Conservation (phyloP, 2,797 vertebrate genomes). For the Garrulus glandarius region DNA sequence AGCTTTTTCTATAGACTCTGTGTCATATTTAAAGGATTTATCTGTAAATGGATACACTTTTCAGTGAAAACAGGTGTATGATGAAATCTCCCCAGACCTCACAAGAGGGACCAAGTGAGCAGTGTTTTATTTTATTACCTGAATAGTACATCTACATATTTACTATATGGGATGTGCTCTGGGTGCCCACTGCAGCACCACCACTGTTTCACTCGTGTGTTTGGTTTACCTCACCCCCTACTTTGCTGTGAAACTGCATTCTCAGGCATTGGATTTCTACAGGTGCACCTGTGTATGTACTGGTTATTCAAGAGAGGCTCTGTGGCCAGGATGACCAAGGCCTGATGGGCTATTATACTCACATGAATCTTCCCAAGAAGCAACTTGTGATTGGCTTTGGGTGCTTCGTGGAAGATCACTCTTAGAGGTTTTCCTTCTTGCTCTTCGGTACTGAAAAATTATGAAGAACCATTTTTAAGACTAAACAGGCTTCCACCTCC, state of each 20-base stretch:
- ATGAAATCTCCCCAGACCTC: not conserved
- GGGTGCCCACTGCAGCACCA: not conserved
- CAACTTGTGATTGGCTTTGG: not conserved
- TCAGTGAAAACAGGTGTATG: not conserved
- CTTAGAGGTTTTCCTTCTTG: not conserved
- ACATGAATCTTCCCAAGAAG: not conserved
- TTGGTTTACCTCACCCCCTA: not conserved
- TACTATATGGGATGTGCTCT: not conserved
- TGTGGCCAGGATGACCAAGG: not conserved
- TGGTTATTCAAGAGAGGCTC: not conserved
- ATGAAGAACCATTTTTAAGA: not conserved
- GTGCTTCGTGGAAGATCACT: not conserved
- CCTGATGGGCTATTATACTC: not conserved
- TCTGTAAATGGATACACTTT: not conserved
- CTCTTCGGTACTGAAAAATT: not conserved
- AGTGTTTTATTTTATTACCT: not conserved
- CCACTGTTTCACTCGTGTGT: not conserved
- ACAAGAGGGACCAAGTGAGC: not conserved
- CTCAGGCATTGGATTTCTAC: not conserved
- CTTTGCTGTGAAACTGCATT: not conserved
- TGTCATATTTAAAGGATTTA: not conserved
- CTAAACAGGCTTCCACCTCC: not conserved
- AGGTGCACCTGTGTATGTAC: accelerated
- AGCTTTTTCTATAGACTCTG: not conserved
- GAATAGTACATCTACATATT: not conserved